A percentile compares a stretch with the other conserved stretches of the same genome.
These are phyloP conservation scores for Stenurella melanura DNA, from an alignment of 2,888 invertebrate genomes.

Conservation along the genomic window DNA sequence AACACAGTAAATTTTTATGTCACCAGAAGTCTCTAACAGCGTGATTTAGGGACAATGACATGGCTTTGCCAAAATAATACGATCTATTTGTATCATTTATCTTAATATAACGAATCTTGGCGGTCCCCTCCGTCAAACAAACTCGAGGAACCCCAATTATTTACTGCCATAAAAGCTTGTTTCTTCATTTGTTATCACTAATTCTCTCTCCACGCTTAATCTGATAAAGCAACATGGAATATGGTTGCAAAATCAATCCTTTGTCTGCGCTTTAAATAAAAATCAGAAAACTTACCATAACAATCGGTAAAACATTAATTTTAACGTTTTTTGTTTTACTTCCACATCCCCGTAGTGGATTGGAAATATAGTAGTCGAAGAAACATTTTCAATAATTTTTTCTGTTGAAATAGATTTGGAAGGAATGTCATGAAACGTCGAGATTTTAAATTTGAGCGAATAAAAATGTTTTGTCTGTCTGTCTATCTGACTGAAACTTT, in stretches of 20 bases:
- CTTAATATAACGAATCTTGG: slow-evolving; percentile 58
- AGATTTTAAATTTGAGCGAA: too few species aligned
- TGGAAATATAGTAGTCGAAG: too few species aligned
- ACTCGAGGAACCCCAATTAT: slow-evolving; percentile 59
- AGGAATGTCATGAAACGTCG: too few species aligned
- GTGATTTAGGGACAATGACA: slow-evolving; percentile 57
- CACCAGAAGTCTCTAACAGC: slow-evolving; percentile 51
- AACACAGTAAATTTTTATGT: slow-evolving; percentile 49
- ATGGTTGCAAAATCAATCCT: slow-evolving; percentile 21
- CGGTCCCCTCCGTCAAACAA: slow-evolving; percentile 54
- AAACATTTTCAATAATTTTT: too few species aligned
- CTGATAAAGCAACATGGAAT: slow-evolving; percentile 48
- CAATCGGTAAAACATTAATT: too few species aligned
- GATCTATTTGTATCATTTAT: slow-evolving; percentile 59
- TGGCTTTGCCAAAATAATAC: slow-evolving; percentile 53
- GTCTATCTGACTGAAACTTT: too few species aligned
- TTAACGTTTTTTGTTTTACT: too few species aligned
- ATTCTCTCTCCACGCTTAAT: slow-evolving; percentile 54
- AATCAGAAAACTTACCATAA: too few species aligned
- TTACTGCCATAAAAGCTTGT: slow-evolving; percentile 61
- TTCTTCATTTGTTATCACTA: slow-evolving; percentile 60
- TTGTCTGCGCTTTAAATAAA: neutral
- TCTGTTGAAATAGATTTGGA: too few species aligned
- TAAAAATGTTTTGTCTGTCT: too few species aligned
- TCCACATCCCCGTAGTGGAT: too few species aligned